phyloP scores from a whole-genome alignment of 2,797 vertebrate genomes.

The Mionectes olivaceus region DNA sequence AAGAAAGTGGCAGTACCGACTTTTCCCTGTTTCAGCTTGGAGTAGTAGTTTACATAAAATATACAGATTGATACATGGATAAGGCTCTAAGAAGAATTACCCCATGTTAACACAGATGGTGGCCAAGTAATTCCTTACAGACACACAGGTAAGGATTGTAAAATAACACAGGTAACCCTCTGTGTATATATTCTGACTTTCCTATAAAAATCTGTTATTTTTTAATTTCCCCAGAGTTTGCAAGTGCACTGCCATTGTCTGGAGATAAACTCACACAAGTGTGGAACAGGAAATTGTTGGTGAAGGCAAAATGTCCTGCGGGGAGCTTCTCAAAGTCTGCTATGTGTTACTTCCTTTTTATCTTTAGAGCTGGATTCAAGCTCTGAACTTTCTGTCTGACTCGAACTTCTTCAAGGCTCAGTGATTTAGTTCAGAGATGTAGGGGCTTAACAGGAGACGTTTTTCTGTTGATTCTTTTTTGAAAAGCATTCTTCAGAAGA shows the following conservation, averaged over 20 bases:
- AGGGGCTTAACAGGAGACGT: background rate
- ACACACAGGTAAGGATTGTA: constrained; percentile 19
- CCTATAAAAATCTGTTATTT: constrained; percentile 34
- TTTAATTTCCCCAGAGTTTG: constrained; percentile 68
- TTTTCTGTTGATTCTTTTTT: background rate
- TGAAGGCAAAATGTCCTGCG: constrained; percentile 21
- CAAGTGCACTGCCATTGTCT: constrained; percentile 45
- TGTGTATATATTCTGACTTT: background rate
- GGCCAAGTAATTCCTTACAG: constrained; percentile 37
- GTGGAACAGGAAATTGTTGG: constrained; percentile 1
- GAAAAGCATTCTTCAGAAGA: background rate
- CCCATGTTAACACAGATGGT: background rate
- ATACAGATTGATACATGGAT: background rate
- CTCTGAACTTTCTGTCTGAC: background rate
- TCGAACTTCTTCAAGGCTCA: background rate
- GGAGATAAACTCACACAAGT: constrained; percentile 53
- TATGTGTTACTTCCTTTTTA: background rate
- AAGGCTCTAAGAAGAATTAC: background rate
- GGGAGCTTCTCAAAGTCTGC: constrained; percentile 30
- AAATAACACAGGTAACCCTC: constrained; percentile 10
- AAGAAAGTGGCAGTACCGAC: background rate
- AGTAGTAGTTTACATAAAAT: constrained; percentile 22
- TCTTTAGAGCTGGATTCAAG: background rate
- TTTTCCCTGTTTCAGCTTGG: constrained; percentile 34
- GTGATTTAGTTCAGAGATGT: background rate